Conservation (phyloP, 2,888 invertebrate species). For the Noctuana brunneofusca region DNA sequence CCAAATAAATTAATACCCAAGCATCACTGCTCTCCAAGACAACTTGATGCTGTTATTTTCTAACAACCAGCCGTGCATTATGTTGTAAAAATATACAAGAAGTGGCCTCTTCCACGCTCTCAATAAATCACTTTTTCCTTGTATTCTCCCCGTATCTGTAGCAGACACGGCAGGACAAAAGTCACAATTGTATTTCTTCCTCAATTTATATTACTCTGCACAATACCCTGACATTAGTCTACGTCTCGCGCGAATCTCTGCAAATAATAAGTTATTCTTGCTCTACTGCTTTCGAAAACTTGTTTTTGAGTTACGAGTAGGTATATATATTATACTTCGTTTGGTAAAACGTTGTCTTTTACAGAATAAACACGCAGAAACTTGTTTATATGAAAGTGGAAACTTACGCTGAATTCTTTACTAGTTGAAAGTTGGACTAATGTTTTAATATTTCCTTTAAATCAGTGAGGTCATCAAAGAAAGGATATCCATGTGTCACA, state of each 20-base stretch:
- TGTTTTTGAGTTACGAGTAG: constrained; percentile 12
- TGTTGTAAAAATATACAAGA: constrained; percentile 7
- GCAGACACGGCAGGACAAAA: constrained; percentile 33
- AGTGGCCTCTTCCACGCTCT: constrained; percentile 6
- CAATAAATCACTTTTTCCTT: constrained; percentile 32
- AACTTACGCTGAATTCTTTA: not conserved
- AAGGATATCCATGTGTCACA: no score
- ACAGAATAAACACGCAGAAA: constrained; percentile 6
- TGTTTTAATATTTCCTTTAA: not conserved
- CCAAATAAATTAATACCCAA: no score
- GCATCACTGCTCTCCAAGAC: not conserved
- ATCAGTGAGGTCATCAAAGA: no score
- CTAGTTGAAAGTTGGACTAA: not conserved
- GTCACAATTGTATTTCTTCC: constrained; percentile 34
- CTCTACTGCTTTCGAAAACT: constrained; percentile 6
- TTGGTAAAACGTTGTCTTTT: constrained; percentile 9
- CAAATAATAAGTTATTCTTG: constrained; percentile 28
- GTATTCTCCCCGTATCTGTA: constrained; percentile 24
- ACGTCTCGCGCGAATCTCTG: constrained; percentile 27
- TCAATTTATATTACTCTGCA: constrained; percentile 30
- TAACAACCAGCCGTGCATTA: not conserved
- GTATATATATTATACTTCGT: constrained; percentile 1
- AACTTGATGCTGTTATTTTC: not conserved
- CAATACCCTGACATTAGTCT: constrained; percentile 31
- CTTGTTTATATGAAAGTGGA: not conserved